Evolutionary conservation across 2,113 vertebrate species (phyloP), one percentile per base, ranked within the genome.

Genomic region (Casuarius casuarius): DNA sequence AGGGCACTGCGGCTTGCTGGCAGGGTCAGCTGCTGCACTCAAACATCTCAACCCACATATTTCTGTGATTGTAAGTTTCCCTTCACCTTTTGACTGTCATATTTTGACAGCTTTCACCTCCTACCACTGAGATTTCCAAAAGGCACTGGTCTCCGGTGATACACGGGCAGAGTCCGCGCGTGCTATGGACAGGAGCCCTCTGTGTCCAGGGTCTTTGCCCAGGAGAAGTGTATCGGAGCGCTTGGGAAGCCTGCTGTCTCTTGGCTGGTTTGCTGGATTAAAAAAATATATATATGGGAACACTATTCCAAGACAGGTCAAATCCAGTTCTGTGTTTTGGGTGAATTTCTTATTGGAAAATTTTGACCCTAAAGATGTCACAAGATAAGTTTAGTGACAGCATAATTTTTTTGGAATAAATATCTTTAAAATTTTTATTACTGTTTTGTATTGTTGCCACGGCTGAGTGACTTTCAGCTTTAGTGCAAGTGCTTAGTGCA

Each of bases 21-120:
- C 98, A 26, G 98, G 98, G 16, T 98, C 98, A 1, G 99, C 99
- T 56, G 98, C 98, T 52, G 98, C 98, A 44, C 98, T 99, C 95
- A 99, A 99, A 96, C 98, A 99, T 96, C 98, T 99, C 84, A 98
- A 99, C 96, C 96, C 98, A 31, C 93, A 66, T 12, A 97, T 98
- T 94, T 97, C 98, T 68, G 97, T 99, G 68, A 98, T 99, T 96
- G 99, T 99, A 98, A 98, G 99, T 98, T 78, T 42, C 46, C 33
- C 52, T 83, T 89, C 25, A 58, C 26, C 38, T 71, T 12, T 9
- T 1, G 35, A 73, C n/a, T 9, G 2, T 82, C 58, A n/a, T 3
- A 1, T 89, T 81, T 91, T 51, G 56, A 11, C 6, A 22, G 40
- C 18, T 78, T 81, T 88, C 4, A 11, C 22, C 22, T 29, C 40